Conservation (phyloP, 1,140 invertebrate species). For the Coenobita brevimanus region DNA sequence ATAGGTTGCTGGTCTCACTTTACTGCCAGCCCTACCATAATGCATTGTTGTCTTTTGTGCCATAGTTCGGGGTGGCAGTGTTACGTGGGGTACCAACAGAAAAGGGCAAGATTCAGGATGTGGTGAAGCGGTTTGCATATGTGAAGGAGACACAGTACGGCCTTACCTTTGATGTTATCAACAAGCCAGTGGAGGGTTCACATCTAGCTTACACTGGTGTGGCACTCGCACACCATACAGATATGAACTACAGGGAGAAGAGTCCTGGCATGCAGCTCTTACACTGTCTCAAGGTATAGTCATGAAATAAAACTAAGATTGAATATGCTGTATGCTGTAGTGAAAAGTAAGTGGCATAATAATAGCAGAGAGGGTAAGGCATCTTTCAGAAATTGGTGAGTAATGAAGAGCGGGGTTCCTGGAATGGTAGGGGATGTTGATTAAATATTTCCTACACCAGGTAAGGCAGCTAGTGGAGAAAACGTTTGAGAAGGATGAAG, state of each 20-base stretch:
- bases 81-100: constrained; percentile 70
- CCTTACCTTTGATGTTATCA: constrained; percentile 72
- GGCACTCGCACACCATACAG: constrained; percentile 72
- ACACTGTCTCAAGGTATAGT: constrained; percentile 72
- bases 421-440: no score
- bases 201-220: constrained; percentile 72
- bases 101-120: constrained; percentile 71
- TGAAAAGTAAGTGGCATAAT: no score
- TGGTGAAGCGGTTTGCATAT: constrained; percentile 73
- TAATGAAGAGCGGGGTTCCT: no score
- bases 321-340: no score
- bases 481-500: no score
- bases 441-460: no score
- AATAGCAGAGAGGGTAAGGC: no score
- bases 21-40: no score
- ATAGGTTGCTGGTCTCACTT: no score
- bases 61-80: constrained; percentile 72
- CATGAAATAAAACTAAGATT: no score
- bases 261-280: constrained; percentile 73
- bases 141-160: constrained; percentile 74
- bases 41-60: neutral
- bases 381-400: no score
- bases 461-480: no score
- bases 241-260: constrained; percentile 74
- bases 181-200: constrained; percentile 71